Evolutionary conservation across 2,888 invertebrate genomes (phyloP).

Genomic region (Cosmopolites sordidus): DNA sequence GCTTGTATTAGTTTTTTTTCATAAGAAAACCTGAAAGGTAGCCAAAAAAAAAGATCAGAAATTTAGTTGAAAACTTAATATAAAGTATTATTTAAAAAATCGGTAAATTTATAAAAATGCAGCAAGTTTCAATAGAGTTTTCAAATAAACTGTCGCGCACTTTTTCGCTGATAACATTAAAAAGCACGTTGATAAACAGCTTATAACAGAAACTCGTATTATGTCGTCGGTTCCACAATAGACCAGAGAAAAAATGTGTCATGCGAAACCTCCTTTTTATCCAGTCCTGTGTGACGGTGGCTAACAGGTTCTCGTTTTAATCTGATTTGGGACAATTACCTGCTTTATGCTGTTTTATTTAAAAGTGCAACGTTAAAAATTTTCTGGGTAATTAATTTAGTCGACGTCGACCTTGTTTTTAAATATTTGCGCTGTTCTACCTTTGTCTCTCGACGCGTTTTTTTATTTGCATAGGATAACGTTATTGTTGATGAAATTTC

Average conservation of each 20-base stretch:
- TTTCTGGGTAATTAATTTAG: conserved; percentile 34
- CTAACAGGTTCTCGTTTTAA: conserved; percentile 40
- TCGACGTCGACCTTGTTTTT: conserved; percentile 12
- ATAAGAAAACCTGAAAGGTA: too few species aligned
- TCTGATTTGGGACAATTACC: conserved; percentile 40
- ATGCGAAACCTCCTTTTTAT: conserved; percentile 8
- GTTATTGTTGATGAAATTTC: background rate
- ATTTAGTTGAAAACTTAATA: too few species aligned
- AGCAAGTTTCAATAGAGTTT: too few species aligned
- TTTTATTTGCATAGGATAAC: background rate
- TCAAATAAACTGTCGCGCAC: too few species aligned
- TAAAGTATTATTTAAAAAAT: too few species aligned
- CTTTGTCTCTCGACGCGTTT: conserved; percentile 14
- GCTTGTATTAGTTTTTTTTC: too few species aligned
- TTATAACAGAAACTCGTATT: too few species aligned
- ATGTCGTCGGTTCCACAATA: too few species aligned
- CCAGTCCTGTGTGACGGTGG: conserved; percentile 21
- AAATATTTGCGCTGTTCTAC: conserved; percentile 24
- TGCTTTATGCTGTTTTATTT: conserved; percentile 36
- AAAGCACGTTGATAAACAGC: too few species aligned
- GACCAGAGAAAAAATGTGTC: background rate
- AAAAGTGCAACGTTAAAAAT: conserved; percentile 34
- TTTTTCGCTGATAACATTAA: too few species aligned
- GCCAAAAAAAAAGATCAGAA: too few species aligned
- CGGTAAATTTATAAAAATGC: too few species aligned